Evolutionary conservation across 2,797 vertebrate species (phyloP), one percentile per base, ranked within the genome.

Genomic region (Acropternis orthonyx): DNA sequence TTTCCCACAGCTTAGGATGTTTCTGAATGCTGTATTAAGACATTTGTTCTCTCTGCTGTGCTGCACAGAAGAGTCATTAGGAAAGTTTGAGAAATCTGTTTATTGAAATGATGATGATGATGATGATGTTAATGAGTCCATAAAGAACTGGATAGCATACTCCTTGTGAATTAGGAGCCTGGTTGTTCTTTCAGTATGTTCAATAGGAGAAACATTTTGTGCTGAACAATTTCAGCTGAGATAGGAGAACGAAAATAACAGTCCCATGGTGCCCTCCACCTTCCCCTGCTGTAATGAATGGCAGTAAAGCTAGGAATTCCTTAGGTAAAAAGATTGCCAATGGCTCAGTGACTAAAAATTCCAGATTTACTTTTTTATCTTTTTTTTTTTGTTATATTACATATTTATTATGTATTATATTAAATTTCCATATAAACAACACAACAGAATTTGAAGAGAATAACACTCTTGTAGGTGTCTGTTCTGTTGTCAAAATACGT

Each of bases 401-500:
- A 20, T 46, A 75, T 85, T 82, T 75, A 56, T 89, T 68, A 58
- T 1, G 2, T n/a, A 36, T 68, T 34, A 12, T 41, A 34, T 52
- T 68, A 58, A 18, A 52, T 73, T 94, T 63, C 82, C 34, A n/a
- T 43, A 43, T 89, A 96, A 95, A 88, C 39, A 88, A 55, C 46
- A 92, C 7, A 37, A 58, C 58, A 96, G 88, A 91, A 71, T 95
- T 94, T 65, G 74, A 95, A 87, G 46, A 68, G 48, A 92, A 62
- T 30, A 74, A 52, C 52, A 78, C 44, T 84, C 32, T 76, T 93
- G 55, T 67, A 93, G 85, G 72, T 92, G 81, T 89, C 72, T 94
- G 86, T 89, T 88, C 89, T 89, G 69, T 93, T 96, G 96, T 96
- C 93, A 95, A 94, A 96, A 86, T 92, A 85, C 1, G 4, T 95